Conservation (phyloP, 2,113 vertebrate species). For the Thinocorus orbignyianus region DNA sequence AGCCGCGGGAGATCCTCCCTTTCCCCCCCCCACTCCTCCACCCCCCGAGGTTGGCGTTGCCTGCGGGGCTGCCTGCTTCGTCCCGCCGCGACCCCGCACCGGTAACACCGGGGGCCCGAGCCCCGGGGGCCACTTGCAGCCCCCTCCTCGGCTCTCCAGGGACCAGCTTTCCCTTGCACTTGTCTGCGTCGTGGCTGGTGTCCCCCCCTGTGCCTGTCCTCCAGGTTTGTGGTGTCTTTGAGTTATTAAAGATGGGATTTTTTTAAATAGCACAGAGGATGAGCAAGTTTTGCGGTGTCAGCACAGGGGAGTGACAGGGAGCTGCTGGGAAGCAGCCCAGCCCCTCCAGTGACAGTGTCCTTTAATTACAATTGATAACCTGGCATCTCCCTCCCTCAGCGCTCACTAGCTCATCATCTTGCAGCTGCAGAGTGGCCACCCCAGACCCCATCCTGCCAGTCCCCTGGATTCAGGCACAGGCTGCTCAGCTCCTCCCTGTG, state of each 20-base stretch:
- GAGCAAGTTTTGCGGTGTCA: neutral
- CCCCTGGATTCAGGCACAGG: neutral
- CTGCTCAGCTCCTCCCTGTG: neutral
- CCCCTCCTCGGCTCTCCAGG: neutral
- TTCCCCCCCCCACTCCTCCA: neutral
- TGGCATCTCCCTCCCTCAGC: neutral
- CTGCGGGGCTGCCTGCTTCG: neutral
- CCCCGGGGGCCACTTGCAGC: neutral
- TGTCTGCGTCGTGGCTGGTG: neutral
- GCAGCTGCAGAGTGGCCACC: neutral
- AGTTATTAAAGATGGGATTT: neutral
- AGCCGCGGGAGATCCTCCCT: too few species aligned
- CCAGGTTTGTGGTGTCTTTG: neutral
- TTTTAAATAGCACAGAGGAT: neutral
- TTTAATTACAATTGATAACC: neutral
- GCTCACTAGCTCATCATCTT: neutral
- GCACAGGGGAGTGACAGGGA: slow-evolving; percentile 3
- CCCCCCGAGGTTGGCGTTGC: neutral
- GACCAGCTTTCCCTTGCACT: neutral
- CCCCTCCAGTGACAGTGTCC: neutral
- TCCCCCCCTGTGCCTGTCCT: neutral
- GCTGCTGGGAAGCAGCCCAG: neutral
- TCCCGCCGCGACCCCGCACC: neutral
- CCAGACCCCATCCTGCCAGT: neutral
- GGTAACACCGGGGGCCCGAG: neutral